Percentiles rank a stretch among this genome's conserved stretches.
Conservation (phyloP, 2,888 invertebrate species). For the Atethmia centrago region DNA sequence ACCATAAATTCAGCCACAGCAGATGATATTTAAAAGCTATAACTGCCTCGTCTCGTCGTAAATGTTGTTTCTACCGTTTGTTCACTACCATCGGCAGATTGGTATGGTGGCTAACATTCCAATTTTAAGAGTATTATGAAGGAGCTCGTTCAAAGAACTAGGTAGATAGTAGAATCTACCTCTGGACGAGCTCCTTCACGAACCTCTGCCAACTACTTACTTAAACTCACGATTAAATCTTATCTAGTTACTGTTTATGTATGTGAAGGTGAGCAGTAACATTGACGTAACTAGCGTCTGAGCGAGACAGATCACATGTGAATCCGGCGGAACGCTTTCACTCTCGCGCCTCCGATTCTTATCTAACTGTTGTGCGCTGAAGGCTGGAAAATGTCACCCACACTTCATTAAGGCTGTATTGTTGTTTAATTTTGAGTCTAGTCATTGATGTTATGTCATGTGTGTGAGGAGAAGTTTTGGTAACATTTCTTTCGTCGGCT, state of each 20-base stretch:
- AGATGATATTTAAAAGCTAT: background rate
- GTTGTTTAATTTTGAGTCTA: constrained; percentile 39
- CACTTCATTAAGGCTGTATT: constrained; percentile 49
- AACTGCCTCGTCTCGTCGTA: background rate
- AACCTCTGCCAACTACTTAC: constrained; percentile 4
- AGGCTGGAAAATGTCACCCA: constrained; percentile 66
- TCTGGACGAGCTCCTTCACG: background rate
- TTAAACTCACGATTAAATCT: constrained; percentile 19
- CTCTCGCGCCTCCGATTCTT: constrained; percentile 83
- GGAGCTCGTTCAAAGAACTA: too few species aligned
- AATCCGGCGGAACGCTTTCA: constrained; percentile 86
- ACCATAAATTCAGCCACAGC: too few species aligned
- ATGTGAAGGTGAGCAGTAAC: constrained; percentile 66
- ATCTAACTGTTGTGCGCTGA: constrained; percentile 76
- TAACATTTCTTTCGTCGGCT: constrained; percentile 16
- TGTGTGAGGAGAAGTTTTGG: constrained; percentile 14
- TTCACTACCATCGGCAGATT: background rate
- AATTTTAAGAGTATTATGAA: too few species aligned
- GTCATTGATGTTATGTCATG: constrained; percentile 27
- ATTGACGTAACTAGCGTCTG: constrained; percentile 71
- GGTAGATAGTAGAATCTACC: background rate
- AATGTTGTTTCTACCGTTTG: background rate
- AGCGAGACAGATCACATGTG: constrained; percentile 81
- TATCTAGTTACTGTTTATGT: constrained; percentile 40
- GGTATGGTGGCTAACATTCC: too few species aligned